phyloP scores from a whole-genome alignment of 2,113 vertebrate genomes.

The Sinocyclocheilus anophthalmus region DNA sequence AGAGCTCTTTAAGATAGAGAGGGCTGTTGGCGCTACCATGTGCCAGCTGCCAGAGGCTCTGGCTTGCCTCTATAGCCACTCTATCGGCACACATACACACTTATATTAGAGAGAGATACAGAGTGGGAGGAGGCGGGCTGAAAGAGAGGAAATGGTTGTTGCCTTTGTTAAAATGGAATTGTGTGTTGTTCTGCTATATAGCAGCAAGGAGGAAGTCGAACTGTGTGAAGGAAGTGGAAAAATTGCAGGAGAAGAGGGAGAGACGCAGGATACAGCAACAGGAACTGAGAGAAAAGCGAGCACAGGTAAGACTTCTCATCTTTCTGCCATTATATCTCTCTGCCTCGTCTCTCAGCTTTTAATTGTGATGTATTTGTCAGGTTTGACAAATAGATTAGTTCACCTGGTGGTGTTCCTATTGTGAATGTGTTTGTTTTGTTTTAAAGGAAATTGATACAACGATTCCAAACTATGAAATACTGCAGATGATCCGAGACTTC shows the following conservation, averaged over 20 bases:
- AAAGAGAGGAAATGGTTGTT: conserved; percentile 42
- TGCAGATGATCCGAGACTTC: conserved; percentile 99
- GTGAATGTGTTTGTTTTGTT: conserved; percentile 29
- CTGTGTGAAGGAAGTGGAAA: conserved; percentile 99
- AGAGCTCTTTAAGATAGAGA: conserved; percentile 25
- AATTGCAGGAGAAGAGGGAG: conserved; percentile 96
- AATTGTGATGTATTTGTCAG: background rate
- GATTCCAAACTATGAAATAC: conserved; percentile 97
- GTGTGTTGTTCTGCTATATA: conserved; percentile 44
- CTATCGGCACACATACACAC: conserved; percentile 14
- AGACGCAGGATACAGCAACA: conserved; percentile 93
- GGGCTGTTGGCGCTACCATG: conserved; percentile 54
- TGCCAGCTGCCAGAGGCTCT: conserved; percentile 63
- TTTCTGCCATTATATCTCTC: background rate
- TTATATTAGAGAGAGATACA: conserved; percentile 31
- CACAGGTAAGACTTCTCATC: conserved; percentile 79
- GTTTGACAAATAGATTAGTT: background rate
- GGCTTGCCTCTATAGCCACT: conserved; percentile 48
- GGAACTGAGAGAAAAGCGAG: conserved; percentile 96
- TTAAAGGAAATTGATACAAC: conserved; percentile 93
- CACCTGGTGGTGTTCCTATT: background rate
- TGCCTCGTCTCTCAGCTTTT: background rate
- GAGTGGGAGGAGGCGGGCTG: conserved; percentile 42
- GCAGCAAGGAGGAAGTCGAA: conserved; percentile 97
- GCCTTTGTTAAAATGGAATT: conserved; percentile 43